These are phyloP conservation scores for Macrophya annulata DNA, from an alignment of 2,888 invertebrate species.

Conservation along the genomic window DNA sequence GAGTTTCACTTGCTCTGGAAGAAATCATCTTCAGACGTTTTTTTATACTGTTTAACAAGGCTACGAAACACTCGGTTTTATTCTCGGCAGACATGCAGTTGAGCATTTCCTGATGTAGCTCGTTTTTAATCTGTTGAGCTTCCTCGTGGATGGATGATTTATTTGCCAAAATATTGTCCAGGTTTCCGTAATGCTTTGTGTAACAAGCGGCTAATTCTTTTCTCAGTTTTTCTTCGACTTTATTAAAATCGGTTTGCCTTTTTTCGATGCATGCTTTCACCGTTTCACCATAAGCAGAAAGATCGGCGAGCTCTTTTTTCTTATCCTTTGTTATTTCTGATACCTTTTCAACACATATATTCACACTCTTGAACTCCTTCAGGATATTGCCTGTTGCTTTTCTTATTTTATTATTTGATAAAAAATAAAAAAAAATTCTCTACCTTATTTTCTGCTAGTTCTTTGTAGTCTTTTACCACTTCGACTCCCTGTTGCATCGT, in stretches of 20 bases:
- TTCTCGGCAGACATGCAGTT: conserved; percentile 37
- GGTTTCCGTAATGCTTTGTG: conserved; percentile 20
- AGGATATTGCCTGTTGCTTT: too few relatives aligned
- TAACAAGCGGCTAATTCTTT: conserved; percentile 43
- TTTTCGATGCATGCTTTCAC: conserved; percentile 29
- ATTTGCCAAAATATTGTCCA: conserved; percentile 32
- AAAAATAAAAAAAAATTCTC: background rate
- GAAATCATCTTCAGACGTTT: background rate
- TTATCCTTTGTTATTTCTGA: background rate
- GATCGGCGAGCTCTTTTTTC: conserved; percentile 29
- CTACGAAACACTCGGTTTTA: conserved; percentile 31
- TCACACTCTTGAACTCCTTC: too few relatives aligned
- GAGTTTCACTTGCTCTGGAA: background rate
- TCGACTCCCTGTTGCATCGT: conserved; percentile 49
- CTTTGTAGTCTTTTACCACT: conserved; percentile 40
- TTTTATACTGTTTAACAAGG: background rate
- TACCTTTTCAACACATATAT: conserved; percentile 18
- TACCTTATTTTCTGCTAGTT: conserved; percentile 41
- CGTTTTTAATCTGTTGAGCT: conserved; percentile 37
- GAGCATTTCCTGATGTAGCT: background rate
- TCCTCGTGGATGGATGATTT: conserved; percentile 36
- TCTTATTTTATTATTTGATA: background rate
- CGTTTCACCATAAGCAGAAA: background rate
- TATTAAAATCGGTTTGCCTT: background rate
- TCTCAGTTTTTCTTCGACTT: conserved; percentile 32